Evolutionary conservation across 2,888 invertebrate species (phyloP), one percentile per base, ranked within the genome.

Genomic region (Lycaena phlaeas): DNA sequence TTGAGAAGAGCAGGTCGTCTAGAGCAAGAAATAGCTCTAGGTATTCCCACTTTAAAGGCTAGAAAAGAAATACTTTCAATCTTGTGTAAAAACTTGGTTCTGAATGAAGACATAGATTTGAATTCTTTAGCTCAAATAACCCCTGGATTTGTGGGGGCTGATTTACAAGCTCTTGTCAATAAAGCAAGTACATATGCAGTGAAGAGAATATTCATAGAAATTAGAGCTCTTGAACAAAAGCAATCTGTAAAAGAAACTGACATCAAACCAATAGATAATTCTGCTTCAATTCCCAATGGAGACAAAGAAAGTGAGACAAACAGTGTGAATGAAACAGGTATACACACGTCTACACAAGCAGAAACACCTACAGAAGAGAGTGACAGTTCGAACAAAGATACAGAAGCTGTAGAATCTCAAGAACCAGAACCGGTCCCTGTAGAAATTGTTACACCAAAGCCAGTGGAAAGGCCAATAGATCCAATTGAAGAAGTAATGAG

Each of bases 61-160:
- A 88, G 98, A 48, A 86, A 86, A 54, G 91, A 93, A 57, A 97
- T 98, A 46, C 72, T 98, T 38, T 68, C 76, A 44, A 86, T 88
- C 51, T 85, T 96, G 44, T 92, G 94, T 56, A 86, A 88, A 42
- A 88, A 88, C 39, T 76, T 97, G 41, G 87, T 88, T 40, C 70
- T 97, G 31, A 82, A 87, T 44, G 76, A 88, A 2, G 89, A 90
- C 55, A 88, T 97, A 52, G 89, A 92, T 65, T 89, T 91, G 59
- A 79, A 87, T 41, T 76, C 85, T 37, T 75, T 98, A 47, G 96
- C 97, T 14, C 89, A 91, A 56, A 85, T 92, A 38, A 97, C 97
- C 4, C 98, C 98, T 0, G 98, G 98, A 1, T 98, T 92, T 85
- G 98, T 98, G 25, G 98, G 97, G 9, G 97, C 96, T 3, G 97